Conservation (phyloP, 2,113 vertebrate genomes). For the Hemibagrus wyckioides region DNA sequence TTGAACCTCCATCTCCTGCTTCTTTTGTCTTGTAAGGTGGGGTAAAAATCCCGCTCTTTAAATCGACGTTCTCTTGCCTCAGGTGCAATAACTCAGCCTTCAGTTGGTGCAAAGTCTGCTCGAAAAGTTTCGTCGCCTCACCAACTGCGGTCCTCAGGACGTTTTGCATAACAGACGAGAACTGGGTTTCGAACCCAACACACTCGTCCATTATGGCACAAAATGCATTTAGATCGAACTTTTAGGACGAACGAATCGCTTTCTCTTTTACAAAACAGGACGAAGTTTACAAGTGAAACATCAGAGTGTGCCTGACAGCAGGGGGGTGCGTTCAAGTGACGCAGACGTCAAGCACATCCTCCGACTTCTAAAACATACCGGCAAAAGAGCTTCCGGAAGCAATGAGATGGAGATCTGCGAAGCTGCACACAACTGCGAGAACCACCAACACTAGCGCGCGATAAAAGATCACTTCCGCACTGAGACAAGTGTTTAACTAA, state of each 20-base stretch:
- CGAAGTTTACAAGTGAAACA: conserved; percentile 14
- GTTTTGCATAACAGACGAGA: conserved; percentile 67
- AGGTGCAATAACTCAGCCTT: conserved; percentile 66
- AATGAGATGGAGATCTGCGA: conserved; percentile 3
- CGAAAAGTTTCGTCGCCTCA: conserved; percentile 73
- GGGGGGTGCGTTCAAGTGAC: background rate
- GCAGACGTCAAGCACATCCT: background rate
- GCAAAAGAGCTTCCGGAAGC: background rate
- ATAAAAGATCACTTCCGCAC: conserved; percentile 35
- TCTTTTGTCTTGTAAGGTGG: background rate
- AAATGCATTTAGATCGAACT: background rate
- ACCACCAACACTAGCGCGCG: background rate
- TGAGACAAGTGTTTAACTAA: background rate
- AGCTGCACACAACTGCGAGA: background rate
- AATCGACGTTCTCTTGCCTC: conserved; percentile 67
- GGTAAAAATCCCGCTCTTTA: conserved; percentile 34
- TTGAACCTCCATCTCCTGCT: background rate
- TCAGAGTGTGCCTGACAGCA: background rate
- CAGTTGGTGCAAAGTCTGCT: conserved; percentile 68
- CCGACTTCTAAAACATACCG: background rate
- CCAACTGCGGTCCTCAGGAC: conserved; percentile 65
- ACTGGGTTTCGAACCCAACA: conserved; percentile 65
- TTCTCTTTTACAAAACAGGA: conserved; percentile 2
- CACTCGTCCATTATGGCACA: conserved; percentile 24
- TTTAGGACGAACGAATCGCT: background rate